Conservation (phyloP, 1,140 invertebrate species). For the Odontomachus brunneus region DNA sequence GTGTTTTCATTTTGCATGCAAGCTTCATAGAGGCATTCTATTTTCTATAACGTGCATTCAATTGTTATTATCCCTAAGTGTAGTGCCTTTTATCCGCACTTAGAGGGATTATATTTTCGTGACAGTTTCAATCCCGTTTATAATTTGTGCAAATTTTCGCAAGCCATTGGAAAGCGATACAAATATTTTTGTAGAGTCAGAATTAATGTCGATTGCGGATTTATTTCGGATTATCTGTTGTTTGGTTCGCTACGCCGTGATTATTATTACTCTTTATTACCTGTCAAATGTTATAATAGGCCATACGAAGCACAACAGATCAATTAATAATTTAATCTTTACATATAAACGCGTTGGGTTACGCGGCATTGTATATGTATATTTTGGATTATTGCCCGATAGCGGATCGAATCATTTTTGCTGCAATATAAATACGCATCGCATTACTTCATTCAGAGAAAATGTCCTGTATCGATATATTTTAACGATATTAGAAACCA, state of each 20-base stretch:
- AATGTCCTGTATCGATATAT: constrained; percentile 8
- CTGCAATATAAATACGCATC: constrained; percentile 56
- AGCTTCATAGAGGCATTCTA: too few relatives aligned
- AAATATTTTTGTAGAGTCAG: constrained; percentile 75
- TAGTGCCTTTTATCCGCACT: too few relatives aligned
- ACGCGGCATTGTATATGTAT: constrained; percentile 54
- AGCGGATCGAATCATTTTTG: constrained; percentile 51
- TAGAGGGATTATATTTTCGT: constrained; percentile 1
- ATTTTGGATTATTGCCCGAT: constrained; percentile 49
- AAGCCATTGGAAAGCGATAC: background rate
- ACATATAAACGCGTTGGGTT: constrained; percentile 50
- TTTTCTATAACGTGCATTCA: too few relatives aligned
- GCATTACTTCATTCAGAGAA: constrained; percentile 44
- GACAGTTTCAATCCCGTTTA: background rate
- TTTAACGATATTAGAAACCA: constrained; percentile 48
- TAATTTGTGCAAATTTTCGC: constrained; percentile 20
- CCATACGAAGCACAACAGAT: constrained; percentile 39
- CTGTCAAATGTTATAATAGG: constrained; percentile 41
- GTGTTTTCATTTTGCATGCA: too few relatives aligned
- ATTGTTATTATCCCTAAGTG: too few relatives aligned
- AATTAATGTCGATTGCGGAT: constrained; percentile 47
- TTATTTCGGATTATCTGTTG: constrained; percentile 44
- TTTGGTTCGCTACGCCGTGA: constrained; percentile 42
- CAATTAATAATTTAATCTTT: constrained; percentile 63
- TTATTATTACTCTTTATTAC: constrained; percentile 60